Percentiles rank a stretch among this genome's conserved stretches.
Conservation (phyloP, 2,113 vertebrate genomes). For the Miniopterus natalensis region DNA sequence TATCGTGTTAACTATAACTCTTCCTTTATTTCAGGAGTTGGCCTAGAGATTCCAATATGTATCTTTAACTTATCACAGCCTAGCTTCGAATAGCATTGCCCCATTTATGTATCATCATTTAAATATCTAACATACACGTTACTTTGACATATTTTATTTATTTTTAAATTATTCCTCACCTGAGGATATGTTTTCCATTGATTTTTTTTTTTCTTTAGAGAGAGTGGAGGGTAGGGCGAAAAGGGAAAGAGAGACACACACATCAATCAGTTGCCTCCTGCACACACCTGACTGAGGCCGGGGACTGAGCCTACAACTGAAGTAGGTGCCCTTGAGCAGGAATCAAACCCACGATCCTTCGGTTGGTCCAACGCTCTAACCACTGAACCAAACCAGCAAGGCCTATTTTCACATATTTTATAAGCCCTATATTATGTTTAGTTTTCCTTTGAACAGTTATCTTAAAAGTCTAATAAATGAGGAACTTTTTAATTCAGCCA, state of each 20-base stretch:
- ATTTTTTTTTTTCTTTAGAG: too few species aligned
- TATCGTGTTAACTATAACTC: not conserved
- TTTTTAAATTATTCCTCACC: too few species aligned
- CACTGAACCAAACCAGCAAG: too few species aligned
- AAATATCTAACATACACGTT: not conserved
- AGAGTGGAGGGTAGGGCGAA: too few species aligned
- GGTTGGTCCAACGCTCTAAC: too few species aligned
- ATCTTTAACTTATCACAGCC: not conserved
- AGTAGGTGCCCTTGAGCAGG: too few species aligned
- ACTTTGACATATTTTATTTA: not conserved
- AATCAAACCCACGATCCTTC: too few species aligned
- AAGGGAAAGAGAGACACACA: too few species aligned
- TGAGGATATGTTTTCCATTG: too few species aligned
- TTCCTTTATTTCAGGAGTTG: not conserved
- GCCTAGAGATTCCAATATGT: not conserved
- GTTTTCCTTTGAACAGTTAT: not conserved
- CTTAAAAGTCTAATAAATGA: not conserved
- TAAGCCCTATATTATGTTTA: not conserved
- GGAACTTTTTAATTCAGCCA: not conserved
- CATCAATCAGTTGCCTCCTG: too few species aligned
- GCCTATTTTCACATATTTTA: not conserved
- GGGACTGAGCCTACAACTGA: too few species aligned
- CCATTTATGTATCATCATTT: not conserved
- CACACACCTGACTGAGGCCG: too few species aligned
- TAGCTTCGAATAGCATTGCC: not conserved